phyloP scores from a whole-genome alignment of 2,797 vertebrate species.

The Ceyx erithaca region DNA sequence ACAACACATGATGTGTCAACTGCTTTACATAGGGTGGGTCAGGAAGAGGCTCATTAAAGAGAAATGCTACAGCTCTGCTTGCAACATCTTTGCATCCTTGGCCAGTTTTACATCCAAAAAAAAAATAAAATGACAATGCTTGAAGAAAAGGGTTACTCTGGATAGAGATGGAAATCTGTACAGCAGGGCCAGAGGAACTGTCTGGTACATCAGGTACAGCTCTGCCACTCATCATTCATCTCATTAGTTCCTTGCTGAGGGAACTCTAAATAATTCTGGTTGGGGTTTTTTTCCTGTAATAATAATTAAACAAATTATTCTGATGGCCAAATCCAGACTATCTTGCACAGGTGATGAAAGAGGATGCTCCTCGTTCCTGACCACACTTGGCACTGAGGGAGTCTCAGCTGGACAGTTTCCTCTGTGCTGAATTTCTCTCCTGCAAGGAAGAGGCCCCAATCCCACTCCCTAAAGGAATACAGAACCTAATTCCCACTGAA shows the following conservation, averaged over 20 bases:
- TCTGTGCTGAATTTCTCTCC: neutral
- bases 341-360: neutral
- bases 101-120: slow-evolving; percentile 51
- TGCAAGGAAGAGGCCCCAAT: neutral
- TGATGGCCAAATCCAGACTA: neutral
- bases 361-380: neutral
- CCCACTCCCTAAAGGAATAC: neutral
- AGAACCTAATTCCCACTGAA: neutral
- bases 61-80: slow-evolving; percentile 67
- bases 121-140: neutral
- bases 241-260: neutral
- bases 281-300: neutral
- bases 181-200: neutral
- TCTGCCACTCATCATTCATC: neutral
- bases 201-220: neutral
- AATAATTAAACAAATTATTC: neutral
- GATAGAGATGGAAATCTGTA: neutral
- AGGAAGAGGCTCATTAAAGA: slow-evolving; percentile 76
- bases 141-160: slow-evolving; percentile 53
- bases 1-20: slow-evolving; percentile 72
- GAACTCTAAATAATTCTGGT: neutral
- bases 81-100: slow-evolving; percentile 69
- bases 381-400: accelerated
- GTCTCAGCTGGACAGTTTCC: neutral
- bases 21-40: slow-evolving; percentile 66